Base-by-base conservation (phyloP, 2,888 invertebrate species). In the Sarcophaga caerulescens region DNA sequence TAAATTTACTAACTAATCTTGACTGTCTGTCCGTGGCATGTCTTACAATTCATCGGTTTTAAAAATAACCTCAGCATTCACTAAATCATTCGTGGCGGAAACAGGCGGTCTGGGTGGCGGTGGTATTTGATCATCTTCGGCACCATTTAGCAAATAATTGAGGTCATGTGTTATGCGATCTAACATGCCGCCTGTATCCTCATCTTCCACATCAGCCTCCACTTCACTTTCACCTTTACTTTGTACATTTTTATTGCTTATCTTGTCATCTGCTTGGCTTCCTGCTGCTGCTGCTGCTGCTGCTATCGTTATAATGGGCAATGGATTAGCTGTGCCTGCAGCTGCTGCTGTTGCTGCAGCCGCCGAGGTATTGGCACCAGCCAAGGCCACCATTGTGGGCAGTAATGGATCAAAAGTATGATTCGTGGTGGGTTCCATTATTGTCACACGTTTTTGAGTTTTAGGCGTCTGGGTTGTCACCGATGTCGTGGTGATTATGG, bases 91-190 rank as follows among this genome's bases (percentile, higher is more conserved):
- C 11, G 76, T 52, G 11, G 79, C 25, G 85, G 89, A 68, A 85
- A 88, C 81, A 6, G 91, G 89, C 17, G 91, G 88, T 44, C 89
- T 82, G 4, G 90, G 87, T 14, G 89, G 89, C 45, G 89, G 89
- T 75, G 88, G 89, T 85, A 89, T 89, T 35, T 87, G 89, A 47
- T 85, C 88, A 47, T 88, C 81, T 75, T 83, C 94, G 85, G 94
- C 95, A 86, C 96, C 94, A 92, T 97, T 97, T 85, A 97, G 93
- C 89, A 97, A 93, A 93, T 97, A 97, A 93, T 97, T 96, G 89
- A 97, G 93, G 93, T 97, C 97, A 90, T 96, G 96, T 1, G 96
- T 96, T 90, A 97, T 97, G 91, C 96, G 95, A 93, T 96, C 96
- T 73, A 97, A 93, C 94, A 97, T 96, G 81, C 95, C 95, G 89